Conservation (phyloP, 1,140 invertebrate genomes). For the Heliconius hewitsoni region DNA sequence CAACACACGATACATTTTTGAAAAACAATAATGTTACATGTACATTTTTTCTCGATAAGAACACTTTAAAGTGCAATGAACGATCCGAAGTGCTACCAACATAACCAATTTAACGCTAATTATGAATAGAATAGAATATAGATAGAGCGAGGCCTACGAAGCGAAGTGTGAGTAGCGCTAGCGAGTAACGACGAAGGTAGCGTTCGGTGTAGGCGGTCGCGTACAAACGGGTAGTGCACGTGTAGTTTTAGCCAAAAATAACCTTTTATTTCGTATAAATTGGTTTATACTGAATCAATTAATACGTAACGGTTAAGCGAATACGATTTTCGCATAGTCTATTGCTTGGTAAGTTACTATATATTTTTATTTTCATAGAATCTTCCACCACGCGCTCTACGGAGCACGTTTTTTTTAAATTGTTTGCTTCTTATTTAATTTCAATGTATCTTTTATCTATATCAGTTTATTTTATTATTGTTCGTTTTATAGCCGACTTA, state of each 20-base stretch:
- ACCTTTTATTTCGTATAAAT: constrained; percentile 41
- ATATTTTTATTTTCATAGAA: constrained; percentile 19
- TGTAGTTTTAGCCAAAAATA: constrained; percentile 52
- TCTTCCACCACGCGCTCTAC: constrained; percentile 45
- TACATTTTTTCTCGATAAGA: background rate
- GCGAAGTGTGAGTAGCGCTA: background rate
- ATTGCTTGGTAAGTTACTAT: constrained; percentile 17
- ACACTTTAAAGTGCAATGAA: constrained; percentile 7
- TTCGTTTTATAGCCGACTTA: background rate
- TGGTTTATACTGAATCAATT: constrained; percentile 29
- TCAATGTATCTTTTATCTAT: constrained; percentile 5
- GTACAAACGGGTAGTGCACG: constrained; percentile 41
- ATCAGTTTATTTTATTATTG: background rate
- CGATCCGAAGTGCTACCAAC: constrained; percentile 18
- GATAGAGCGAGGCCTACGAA: background rate
- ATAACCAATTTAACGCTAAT: background rate
- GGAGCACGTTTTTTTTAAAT: constrained; percentile 42
- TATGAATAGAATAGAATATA: constrained; percentile 2
- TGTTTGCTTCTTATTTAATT: constrained; percentile 11
- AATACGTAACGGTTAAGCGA: constrained; percentile 11
- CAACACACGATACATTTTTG: no score
- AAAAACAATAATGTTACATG: background rate
- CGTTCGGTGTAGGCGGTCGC: constrained; percentile 44
- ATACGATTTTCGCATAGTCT: background rate
- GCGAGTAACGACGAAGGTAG: constrained; percentile 38